phyloP scores from a whole-genome alignment of 2,113 vertebrate species.

The Paedocypris sp. region DNA sequence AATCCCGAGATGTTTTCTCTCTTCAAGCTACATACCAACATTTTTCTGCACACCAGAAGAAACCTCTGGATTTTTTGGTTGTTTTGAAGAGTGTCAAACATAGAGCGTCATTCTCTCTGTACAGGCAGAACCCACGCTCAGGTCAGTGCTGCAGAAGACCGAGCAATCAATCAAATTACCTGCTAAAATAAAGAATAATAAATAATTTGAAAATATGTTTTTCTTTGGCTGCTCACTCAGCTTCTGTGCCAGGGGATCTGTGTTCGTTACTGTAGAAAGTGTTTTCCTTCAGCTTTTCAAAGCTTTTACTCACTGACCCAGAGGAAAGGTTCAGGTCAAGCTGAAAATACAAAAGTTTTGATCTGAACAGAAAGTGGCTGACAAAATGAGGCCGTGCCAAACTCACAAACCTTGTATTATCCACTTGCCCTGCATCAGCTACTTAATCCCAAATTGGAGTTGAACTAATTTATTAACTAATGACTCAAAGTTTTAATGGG shows the following conservation, averaged over 20 bases:
- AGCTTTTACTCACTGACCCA: neutral
- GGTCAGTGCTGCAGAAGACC: constrained; percentile 8
- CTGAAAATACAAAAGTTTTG: constrained; percentile 9
- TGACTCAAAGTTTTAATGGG: too few relatives aligned
- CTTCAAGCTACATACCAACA: constrained; percentile 25
- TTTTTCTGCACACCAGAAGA: constrained; percentile 33
- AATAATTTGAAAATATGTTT: constrained; percentile 21
- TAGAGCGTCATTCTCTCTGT: constrained; percentile 4
- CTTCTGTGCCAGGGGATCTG: constrained; percentile 21
- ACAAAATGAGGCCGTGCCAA: neutral
- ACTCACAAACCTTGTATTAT: neutral
- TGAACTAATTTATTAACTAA: too few relatives aligned
- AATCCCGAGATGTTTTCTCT: constrained; percentile 15
- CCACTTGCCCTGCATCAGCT: neutral
- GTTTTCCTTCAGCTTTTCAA: constrained; percentile 1
- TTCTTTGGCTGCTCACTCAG: neutral
- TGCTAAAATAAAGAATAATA: constrained; percentile 13
- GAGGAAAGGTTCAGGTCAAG: neutral
- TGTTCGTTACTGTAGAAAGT: constrained; percentile 6
- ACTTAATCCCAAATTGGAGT: neutral
- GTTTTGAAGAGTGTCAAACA: constrained; percentile 29
- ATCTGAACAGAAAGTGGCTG: neutral
- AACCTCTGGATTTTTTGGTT: constrained; percentile 27
- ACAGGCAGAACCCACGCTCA: constrained; percentile 5
- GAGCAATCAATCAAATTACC: constrained; percentile 24